phyloP scores from a whole-genome alignment of 2,797 vertebrate species.

The Phrynocephalus vlangalii region DNA sequence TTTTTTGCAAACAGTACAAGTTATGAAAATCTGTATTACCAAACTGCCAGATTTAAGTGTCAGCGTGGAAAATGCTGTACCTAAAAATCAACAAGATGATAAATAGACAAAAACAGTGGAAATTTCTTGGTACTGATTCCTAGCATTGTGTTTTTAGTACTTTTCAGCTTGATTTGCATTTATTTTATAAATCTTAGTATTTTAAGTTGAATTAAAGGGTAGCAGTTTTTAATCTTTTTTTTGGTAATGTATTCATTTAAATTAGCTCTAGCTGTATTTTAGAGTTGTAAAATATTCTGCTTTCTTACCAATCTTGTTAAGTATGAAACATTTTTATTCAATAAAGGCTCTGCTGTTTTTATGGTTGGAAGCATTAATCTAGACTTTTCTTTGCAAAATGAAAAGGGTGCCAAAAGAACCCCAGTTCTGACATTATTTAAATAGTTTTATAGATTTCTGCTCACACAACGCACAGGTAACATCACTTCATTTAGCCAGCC shows the following conservation, averaged over 20 bases:
- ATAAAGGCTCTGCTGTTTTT: slow-evolving; percentile 78
- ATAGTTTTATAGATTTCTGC: no score
- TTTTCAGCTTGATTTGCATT: slow-evolving; percentile 67
- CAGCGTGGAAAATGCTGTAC: slow-evolving; percentile 57
- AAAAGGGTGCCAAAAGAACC: not conserved
- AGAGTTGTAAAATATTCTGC: slow-evolving; percentile 82
- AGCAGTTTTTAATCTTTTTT: slow-evolving; percentile 69
- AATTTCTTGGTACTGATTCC: slow-evolving; percentile 42
- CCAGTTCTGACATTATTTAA: no score
- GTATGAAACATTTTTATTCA: slow-evolving; percentile 77
- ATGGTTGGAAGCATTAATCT: slow-evolving; percentile 24
- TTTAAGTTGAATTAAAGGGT: slow-evolving; percentile 54
- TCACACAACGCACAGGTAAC: no score
- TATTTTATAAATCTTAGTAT: slow-evolving; percentile 71
- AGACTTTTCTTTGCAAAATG: not conserved
- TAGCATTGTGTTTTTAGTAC: slow-evolving; percentile 59
- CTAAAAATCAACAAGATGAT: slow-evolving; percentile 46
- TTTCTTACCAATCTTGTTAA: slow-evolving; percentile 78
- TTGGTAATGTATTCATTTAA: slow-evolving; percentile 76
- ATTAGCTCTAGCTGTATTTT: slow-evolving; percentile 74
- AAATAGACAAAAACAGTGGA: slow-evolving; percentile 55
- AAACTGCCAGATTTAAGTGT: slow-evolving; percentile 57
- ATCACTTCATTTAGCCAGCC: no score
- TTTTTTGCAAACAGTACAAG: slow-evolving; percentile 47
- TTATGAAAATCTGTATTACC: slow-evolving; percentile 50